Conservation (phyloP, 2,113 vertebrate species). For the Callospermophilus lateralis region DNA sequence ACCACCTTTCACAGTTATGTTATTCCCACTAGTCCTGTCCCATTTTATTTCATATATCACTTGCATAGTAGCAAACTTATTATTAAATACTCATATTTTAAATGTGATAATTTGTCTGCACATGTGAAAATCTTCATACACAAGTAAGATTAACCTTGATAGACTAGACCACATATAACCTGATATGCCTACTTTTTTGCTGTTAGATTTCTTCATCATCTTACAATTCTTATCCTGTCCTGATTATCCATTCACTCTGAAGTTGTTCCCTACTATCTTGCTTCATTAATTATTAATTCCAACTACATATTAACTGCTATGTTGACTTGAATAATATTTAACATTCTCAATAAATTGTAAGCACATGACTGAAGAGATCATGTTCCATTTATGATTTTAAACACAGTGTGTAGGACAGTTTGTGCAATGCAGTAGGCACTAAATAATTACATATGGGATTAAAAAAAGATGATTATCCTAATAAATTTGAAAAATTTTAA, state of each 20-base stretch:
- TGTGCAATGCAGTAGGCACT: neutral
- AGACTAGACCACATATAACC: fast-evolving
- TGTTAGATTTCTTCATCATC: neutral
- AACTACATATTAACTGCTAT: neutral
- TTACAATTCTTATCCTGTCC: neutral
- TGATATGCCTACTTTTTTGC: neutral
- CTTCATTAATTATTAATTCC: neutral
- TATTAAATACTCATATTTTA: neutral
- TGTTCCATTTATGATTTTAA: neutral
- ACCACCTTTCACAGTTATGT: neutral
- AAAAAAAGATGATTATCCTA: neutral
- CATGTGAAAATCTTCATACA: neutral
- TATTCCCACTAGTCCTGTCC: neutral
- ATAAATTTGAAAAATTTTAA: neutral
- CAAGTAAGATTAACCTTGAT: neutral
- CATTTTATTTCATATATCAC: neutral
- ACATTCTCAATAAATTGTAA: neutral
- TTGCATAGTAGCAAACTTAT: neutral
- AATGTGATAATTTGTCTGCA: neutral
- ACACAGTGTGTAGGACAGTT: neutral
- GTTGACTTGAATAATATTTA: neutral
- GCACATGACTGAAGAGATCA: neutral
- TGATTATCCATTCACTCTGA: neutral
- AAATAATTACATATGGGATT: neutral
- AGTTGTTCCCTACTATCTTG: neutral